These are phyloP conservation scores for Dicentrarchus labrax DNA, from an alignment of 2,113 vertebrate species.

Conservation along the genomic window DNA sequence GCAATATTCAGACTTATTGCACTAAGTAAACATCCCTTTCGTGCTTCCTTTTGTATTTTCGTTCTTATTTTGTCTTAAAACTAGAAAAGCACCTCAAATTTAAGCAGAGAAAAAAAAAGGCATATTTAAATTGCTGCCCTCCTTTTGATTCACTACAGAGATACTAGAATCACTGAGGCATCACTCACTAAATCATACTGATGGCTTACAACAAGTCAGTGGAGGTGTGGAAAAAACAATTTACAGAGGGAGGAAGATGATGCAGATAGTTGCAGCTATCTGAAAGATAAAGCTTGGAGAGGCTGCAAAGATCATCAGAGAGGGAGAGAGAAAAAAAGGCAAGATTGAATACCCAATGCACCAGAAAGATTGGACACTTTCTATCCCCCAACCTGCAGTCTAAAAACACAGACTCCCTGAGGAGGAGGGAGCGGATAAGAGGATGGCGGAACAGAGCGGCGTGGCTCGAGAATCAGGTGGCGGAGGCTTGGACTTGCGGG, in stretches of 20 bases:
- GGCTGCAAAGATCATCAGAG: slow-evolving; percentile 50
- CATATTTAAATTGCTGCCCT: slow-evolving; percentile 40
- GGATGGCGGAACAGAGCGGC: slow-evolving; percentile 15
- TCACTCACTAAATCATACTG: slow-evolving; percentile 72
- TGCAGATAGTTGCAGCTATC: slow-evolving; percentile 67
- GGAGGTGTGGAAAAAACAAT: slow-evolving; percentile 66
- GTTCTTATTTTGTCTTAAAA: neutral
- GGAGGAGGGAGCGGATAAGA: slow-evolving; percentile 59
- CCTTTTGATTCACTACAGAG: slow-evolving; percentile 51
- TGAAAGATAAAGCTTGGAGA: slow-evolving; percentile 57
- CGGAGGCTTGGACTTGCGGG: slow-evolving; percentile 40
- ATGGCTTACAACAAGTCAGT: slow-evolving; percentile 65
- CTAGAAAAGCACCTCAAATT: slow-evolving; percentile 13
- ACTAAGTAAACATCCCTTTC: neutral
- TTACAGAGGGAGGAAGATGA: slow-evolving; percentile 70
- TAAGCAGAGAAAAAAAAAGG: slow-evolving; percentile 14
- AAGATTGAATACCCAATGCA: slow-evolving; percentile 65
- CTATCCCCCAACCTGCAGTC: slow-evolving; percentile 38
- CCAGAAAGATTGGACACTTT: slow-evolving; percentile 59
- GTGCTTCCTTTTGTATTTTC: neutral
- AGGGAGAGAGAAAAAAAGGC: slow-evolving; percentile 5
- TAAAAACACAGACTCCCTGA: slow-evolving; percentile 57
- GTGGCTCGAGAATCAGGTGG: slow-evolving; percentile 54
- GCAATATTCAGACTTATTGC: neutral
- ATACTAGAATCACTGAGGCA: slow-evolving; percentile 52